These are phyloP conservation scores for Torymus tubicola DNA, from an alignment of 2,888 invertebrate genomes.

Conservation along the genomic window DNA sequence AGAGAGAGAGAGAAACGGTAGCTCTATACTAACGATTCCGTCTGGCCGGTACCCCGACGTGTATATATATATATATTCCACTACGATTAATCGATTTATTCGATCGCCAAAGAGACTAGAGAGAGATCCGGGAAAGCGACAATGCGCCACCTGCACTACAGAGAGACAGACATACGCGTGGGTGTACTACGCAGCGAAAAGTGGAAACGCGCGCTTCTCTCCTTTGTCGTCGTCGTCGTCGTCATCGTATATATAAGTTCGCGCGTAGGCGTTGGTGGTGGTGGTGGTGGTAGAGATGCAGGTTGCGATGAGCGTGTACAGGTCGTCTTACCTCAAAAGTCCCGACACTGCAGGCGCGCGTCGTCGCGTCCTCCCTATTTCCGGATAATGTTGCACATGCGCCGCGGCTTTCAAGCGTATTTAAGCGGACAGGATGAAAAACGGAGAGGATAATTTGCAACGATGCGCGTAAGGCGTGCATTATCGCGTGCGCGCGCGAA, in stretches of 20 bases:
- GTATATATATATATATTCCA: background rate
- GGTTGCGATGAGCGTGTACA: constrained; percentile 2
- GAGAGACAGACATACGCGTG: background rate
- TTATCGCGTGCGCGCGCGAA: background rate
- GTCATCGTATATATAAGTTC: constrained; percentile 10
- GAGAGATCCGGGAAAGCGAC: constrained; percentile 2
- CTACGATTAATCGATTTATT: constrained; percentile 45
- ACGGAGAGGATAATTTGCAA: constrained; percentile 14
- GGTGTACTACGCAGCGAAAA: no score
- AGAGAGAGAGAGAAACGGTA: constrained; percentile 8
- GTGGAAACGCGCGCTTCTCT: no score
- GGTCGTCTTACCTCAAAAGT: background rate
- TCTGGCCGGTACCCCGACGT: background rate
- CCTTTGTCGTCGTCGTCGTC: constrained; percentile 7
- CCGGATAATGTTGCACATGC: constrained; percentile 24
- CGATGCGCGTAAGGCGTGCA: background rate
- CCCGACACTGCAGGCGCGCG: background rate
- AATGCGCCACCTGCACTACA: no score
- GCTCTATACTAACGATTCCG: constrained; percentile 11
- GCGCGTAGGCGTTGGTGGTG: background rate
- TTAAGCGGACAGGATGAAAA: constrained; percentile 12
- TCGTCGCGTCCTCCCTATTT: constrained; percentile 1
- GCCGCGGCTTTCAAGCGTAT: background rate
- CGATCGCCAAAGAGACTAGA: constrained; percentile 24
- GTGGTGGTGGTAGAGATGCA: background rate